These are phyloP conservation scores for Saturnia japonica DNA, from an alignment of 2,888 invertebrate genomes.

Conservation along the genomic window DNA sequence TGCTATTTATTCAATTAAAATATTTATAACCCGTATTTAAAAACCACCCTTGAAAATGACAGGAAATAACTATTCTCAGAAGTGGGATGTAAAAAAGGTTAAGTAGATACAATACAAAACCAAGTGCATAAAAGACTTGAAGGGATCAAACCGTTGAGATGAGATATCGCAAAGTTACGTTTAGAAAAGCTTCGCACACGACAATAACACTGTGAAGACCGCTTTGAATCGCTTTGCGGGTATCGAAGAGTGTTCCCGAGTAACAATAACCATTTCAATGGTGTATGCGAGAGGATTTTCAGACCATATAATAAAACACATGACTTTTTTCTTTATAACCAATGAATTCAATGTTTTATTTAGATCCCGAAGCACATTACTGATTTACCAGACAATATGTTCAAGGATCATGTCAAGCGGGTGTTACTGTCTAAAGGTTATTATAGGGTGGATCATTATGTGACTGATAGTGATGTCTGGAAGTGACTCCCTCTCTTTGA, in stretches of 20 bases:
- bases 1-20: background rate
- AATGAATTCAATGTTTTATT: background rate
- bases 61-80: background rate
- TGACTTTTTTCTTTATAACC: background rate
- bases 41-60: background rate
- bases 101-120: conserved; percentile 2
- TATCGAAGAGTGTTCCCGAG: background rate
- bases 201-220: background rate
- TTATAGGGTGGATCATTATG: too few relatives aligned
- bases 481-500: too few relatives aligned
- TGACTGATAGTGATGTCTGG: too few relatives aligned
- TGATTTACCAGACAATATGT: too few relatives aligned
- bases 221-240: background rate
- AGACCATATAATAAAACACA: background rate
- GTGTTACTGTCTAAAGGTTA: too few relatives aligned
- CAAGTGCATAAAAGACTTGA: conserved; percentile 1
- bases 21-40: background rate
- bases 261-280: conserved; percentile 1
- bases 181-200: conserved; percentile 3
- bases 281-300: background rate
- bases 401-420: too few relatives aligned
- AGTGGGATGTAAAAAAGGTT: conserved; percentile 4
- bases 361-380: too few relatives aligned
- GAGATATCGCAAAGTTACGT: background rate
- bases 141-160: conserved; percentile 7